Evolutionary conservation across 2,888 invertebrate genomes (phyloP), one percentile per base, ranked within the genome.

Genomic region (Harpagoxenus sublaevis): DNA sequence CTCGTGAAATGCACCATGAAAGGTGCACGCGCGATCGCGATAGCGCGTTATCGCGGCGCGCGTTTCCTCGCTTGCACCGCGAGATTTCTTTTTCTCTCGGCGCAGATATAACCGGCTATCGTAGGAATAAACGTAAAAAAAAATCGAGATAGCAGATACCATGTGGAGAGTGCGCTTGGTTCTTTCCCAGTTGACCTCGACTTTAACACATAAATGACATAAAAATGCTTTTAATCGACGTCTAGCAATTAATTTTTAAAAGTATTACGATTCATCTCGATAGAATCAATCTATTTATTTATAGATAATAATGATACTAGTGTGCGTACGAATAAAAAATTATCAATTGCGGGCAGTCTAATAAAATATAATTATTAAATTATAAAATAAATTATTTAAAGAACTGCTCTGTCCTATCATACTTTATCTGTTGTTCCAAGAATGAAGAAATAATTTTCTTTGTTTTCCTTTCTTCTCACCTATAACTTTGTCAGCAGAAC

Each of bases 21-120:
- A 78, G 57, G 35, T 70, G 60, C 79, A 79, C 79, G 71, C 71
- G 79, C 79, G 71, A 48, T 60, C 60, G 60, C 60, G 71, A 79
- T 71, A 71, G 10, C 57, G 48, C 71, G 35, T 70, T 77, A 77
- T 77, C 63, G 79, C n/a, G 28, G 1, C 28, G 74, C 18, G 74
- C 28, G 8, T 60, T 60, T 51, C 39, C 77, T 51, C 63, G 68
- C 63, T 51, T 15, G 60, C 73, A 12, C 51, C 15, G 53, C 45
- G 48, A 23, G 39, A 48, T 31, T 48, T 48, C 18, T 48, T 71
- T 71, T 23, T 39, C 71, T 60, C 57, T 18, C 12, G 10, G 60
- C 18, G 23, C 57, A 28, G 10, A 45, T 31, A 8, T 39, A 71
- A 55, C 53, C 35, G 28, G 28, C 42, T 42, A 48, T 35, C 35